Evolutionary conservation across 1,140 invertebrate species (phyloP).

Genomic region (Anoplophora glabripennis): DNA sequence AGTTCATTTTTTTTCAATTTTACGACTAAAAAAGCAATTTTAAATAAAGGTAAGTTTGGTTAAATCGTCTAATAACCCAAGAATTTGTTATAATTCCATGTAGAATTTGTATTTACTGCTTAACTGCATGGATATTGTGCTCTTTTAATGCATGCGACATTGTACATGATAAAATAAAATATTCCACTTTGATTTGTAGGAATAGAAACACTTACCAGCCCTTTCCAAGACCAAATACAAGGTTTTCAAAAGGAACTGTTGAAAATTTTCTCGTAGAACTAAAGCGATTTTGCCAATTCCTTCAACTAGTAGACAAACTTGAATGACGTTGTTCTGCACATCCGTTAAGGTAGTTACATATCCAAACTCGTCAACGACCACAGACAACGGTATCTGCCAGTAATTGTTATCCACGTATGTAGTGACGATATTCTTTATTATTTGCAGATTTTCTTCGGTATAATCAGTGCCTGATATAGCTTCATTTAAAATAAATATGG

Average conservation of each 20-base stretch:
- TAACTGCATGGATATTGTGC: too few relatives aligned
- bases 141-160: too few relatives aligned
- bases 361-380: constrained; percentile 29
- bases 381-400: constrained; percentile 58
- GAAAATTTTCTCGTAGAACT: constrained; percentile 51
- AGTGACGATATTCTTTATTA: constrained; percentile 53
- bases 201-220: constrained; percentile 61
- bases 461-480: constrained; percentile 49
- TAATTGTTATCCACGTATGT: constrained; percentile 55
- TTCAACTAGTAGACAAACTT: constrained; percentile 61
- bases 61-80: too few relatives aligned
- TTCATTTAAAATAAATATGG: constrained; percentile 55
- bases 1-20: too few relatives aligned
- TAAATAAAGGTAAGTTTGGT: too few relatives aligned
- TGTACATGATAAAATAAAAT: too few relatives aligned
- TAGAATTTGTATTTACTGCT: too few relatives aligned
- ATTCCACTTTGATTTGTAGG: too few relatives aligned
- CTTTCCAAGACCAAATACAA: constrained; percentile 66
- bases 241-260: constrained; percentile 59
- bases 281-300: constrained; percentile 60
- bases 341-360: constrained; percentile 43
- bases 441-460: constrained; percentile 23
- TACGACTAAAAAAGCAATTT: too few relatives aligned
- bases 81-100: too few relatives aligned
- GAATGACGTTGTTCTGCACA: constrained; percentile 59